Conservation (phyloP, 2,797 vertebrate species). For the Gymnopithys bicolor region DNA sequence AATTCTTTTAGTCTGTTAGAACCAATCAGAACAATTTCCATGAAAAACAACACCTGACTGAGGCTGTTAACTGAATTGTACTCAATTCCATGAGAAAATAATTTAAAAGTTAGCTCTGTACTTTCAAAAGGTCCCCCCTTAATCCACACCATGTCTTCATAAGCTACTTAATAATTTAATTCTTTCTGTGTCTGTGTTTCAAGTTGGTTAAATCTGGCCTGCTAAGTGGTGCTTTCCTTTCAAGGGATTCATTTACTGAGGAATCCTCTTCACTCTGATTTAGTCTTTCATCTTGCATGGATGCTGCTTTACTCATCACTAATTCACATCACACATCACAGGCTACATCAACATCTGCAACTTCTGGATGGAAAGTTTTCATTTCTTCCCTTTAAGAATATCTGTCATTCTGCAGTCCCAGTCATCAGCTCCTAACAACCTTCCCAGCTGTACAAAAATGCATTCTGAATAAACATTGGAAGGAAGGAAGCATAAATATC, state of each 20-base stretch:
- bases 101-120: conserved; percentile 26
- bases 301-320: conserved; percentile 35
- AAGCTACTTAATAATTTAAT: conserved; percentile 53
- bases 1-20: conserved; percentile 36
- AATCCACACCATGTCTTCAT: background rate
- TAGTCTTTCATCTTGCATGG: conserved; percentile 39
- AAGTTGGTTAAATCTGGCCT: conserved; percentile 1
- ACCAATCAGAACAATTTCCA: conserved; percentile 35
- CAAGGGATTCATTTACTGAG: conserved; percentile 29
- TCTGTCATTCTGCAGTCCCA: conserved; percentile 52
- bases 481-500: conserved; percentile 68
- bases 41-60: conserved; percentile 45
- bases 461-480: conserved; percentile 71
- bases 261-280: conserved; percentile 18
- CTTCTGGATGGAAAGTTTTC: conserved; percentile 46
- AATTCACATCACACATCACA: conserved; percentile 50
- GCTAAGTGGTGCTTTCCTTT: conserved; percentile 21
- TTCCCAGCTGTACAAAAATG: conserved; percentile 68
- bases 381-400: conserved; percentile 57
- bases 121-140: background rate
- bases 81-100: background rate
- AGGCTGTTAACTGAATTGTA: conserved; percentile 20
- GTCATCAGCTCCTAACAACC: conserved; percentile 69
- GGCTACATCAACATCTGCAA: conserved; percentile 56
- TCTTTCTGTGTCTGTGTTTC: conserved; percentile 14